Evolutionary conservation across 2,797 vertebrate species (phyloP).

Genomic region (Gymnodraco acuticeps): DNA sequence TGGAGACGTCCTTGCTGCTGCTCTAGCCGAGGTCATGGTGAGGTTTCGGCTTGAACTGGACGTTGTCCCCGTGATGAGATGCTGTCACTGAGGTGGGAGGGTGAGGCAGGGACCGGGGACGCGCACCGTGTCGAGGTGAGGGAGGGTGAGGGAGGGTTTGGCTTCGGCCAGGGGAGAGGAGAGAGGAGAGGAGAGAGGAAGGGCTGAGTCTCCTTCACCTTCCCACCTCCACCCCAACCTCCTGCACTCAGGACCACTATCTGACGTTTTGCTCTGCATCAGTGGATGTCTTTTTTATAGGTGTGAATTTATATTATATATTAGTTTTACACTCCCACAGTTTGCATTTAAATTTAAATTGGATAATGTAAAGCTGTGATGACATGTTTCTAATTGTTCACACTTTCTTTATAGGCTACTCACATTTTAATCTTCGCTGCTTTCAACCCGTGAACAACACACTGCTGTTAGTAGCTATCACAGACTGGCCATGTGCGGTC

Average conservation of each 20-base stretch:
- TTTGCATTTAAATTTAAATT: no score
- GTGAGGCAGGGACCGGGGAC: conserved; percentile 37
- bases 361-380: not conserved
- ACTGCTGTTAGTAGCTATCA: not conserved
- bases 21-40: conserved; percentile 52
- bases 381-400: not conserved
- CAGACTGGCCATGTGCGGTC: not conserved
- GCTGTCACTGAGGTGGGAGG: conserved; percentile 64
- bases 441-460: not conserved
- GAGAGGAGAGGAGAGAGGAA: conserved; percentile 34
- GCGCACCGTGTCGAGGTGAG: conserved; percentile 63
- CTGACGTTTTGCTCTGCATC: not conserved
- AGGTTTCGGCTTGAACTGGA: conserved; percentile 12
- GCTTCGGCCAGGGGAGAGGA: conserved; percentile 26
- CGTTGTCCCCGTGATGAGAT: conserved; percentile 15
- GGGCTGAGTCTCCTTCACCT: conserved; percentile 50
- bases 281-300: no score
- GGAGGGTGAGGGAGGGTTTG: conserved; percentile 61
- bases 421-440: not conserved
- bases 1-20: conserved; percentile 38
- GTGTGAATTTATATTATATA: no score
- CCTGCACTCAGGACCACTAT: not conserved
- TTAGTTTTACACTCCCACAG: no score
- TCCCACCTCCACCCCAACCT: conserved; percentile 36
- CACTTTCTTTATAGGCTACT: not conserved